Conservation (phyloP, 1,140 invertebrate genomes). For the Copidosoma floridanum region DNA sequence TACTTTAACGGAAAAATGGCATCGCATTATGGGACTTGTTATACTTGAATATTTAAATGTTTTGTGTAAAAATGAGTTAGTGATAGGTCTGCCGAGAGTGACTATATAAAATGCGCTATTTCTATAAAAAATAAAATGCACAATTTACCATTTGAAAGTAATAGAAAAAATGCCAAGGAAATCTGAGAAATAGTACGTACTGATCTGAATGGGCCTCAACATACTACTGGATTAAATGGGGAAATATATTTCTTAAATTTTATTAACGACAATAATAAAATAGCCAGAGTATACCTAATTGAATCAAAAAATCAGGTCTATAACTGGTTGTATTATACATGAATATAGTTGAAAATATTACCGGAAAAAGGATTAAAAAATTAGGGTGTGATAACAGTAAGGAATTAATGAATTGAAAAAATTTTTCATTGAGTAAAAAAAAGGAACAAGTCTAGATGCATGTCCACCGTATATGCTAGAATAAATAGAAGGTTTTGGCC, state of each 20-base stretch:
- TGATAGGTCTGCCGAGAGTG: background rate
- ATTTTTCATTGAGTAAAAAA: background rate
- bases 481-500: background rate
- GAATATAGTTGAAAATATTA: slow-evolving; percentile 3
- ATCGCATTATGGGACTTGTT: slow-evolving; percentile 1
- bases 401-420: background rate
- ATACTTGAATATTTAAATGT: slow-evolving; percentile 2
- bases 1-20: slow-evolving; percentile 4
- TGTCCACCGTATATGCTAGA: slow-evolving; percentile 1
- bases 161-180: background rate
- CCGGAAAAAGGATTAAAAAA: background rate
- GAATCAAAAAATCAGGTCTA: background rate
- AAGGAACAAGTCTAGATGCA: background rate
- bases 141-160: background rate
- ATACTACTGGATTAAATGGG: background rate
- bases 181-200: background rate
- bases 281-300: background rate
- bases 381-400: slow-evolving; percentile 4
- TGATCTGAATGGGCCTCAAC: background rate
- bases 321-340: background rate
- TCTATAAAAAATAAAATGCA: slow-evolving; percentile 6
- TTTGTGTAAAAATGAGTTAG: background rate
- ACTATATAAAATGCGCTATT: background rate
- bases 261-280: background rate
- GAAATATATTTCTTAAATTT: background rate